phyloP scores from a whole-genome alignment of 92 coral and sea anemone species.

The Actinernus sp. region DNA sequence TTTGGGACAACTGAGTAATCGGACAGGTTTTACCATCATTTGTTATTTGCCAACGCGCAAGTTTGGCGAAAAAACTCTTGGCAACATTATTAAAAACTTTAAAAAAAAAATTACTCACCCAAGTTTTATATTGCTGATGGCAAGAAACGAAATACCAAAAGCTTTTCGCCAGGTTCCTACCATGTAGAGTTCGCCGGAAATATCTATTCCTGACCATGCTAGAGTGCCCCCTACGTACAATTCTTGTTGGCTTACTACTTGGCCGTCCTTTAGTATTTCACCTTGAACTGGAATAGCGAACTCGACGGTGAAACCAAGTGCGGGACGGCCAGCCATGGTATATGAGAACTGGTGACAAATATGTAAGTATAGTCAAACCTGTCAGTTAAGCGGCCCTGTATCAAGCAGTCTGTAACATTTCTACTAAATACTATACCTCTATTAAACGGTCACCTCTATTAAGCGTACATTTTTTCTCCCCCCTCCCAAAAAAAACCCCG shows the following conservation, averaged over 20 bases:
- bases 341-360: background rate
- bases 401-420: no score
- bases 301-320: slow-evolving; percentile 71
- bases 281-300: slow-evolving; percentile 75
- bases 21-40: no score
- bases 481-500: no score
- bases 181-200: slow-evolving; percentile 77
- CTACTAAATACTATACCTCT: no score
- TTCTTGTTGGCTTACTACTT: slow-evolving; percentile 27
- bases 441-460: no score
- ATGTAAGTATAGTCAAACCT: no score
- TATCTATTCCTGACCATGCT: slow-evolving; percentile 58
- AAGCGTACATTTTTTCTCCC: no score
- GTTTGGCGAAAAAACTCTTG: no score
- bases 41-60: no score
- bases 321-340: slow-evolving; percentile 23
- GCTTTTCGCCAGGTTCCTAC: slow-evolving; percentile 77
- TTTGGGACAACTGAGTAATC: no score
- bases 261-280: slow-evolving; percentile 49
- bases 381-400: no score
- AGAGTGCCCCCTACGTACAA: slow-evolving; percentile 73
- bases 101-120: slow-evolving; percentile 41
- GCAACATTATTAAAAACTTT: no score
- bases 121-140: slow-evolving; percentile 68
- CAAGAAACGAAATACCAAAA: slow-evolving; percentile 68